Percentiles rank a stretch among this genome's conserved stretches.
Evolutionary conservation across 2,888 invertebrate species (phyloP).

Genomic region (Cryptus armator): DNA sequence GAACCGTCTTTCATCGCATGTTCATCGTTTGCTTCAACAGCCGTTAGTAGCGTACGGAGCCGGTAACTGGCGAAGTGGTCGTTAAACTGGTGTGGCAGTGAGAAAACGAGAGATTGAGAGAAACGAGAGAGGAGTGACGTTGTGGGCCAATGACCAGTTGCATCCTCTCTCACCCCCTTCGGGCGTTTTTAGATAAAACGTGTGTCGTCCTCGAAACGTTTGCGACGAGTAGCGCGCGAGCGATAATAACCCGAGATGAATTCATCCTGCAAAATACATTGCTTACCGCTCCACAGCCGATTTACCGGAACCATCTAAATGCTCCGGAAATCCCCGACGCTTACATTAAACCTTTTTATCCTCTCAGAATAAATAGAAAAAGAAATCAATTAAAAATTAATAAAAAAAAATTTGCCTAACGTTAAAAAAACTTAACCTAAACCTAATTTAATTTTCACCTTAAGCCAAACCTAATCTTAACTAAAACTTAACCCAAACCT

Average conservation of each 20-base stretch:
- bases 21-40: slow-evolving; percentile 5
- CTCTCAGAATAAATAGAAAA: background rate
- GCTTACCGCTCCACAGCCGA: background rate
- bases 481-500: no score
- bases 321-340: slow-evolving; percentile 30
- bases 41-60: background rate
- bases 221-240: background rate
- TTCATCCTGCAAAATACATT: slow-evolving; percentile 60
- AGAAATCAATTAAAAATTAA: no score
- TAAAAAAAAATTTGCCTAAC: no score
- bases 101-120: background rate
- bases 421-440: no score
- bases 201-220: slow-evolving; percentile 22
- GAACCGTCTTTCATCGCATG: slow-evolving; percentile 18
- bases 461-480: no score
- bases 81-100: slow-evolving; percentile 25
- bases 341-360: background rate
- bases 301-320: slow-evolving; percentile 5
- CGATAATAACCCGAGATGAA: slow-evolving; percentile 59
- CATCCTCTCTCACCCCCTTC: slow-evolving; percentile 39
- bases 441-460: no score
- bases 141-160: slow-evolving; percentile 65
- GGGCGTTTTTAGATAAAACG: slow-evolving; percentile 47
- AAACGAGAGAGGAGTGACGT: slow-evolving; percentile 27
- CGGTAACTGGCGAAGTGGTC: slow-evolving; percentile 10